These are phyloP conservation scores for Ephestia elutella DNA, from an alignment of 1,140 invertebrate genomes.

Conservation along the genomic window DNA sequence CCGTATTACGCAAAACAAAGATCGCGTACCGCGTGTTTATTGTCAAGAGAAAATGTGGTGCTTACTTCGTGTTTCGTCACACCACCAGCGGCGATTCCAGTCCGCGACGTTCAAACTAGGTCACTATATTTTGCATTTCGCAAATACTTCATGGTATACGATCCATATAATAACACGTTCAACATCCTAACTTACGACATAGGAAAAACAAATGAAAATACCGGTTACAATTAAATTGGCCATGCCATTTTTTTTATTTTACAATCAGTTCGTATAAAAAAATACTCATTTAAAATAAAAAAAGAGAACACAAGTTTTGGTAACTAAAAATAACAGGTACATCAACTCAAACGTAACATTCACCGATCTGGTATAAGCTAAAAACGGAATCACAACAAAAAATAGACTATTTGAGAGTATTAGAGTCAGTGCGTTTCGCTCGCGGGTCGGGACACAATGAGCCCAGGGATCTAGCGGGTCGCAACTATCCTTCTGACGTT, in stretches of 20 bases:
- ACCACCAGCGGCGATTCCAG: constrained; percentile 40
- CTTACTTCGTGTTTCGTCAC: constrained; percentile 37
- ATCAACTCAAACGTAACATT: constrained; percentile 64
- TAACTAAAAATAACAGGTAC: constrained; percentile 67
- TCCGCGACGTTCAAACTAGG: constrained; percentile 51
- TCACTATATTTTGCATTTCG: constrained; percentile 58
- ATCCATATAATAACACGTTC: constrained; percentile 30
- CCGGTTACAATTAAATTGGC: constrained; percentile 34
- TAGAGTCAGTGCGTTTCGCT: constrained; percentile 46
- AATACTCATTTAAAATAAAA: constrained; percentile 14
- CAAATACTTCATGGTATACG: constrained; percentile 33
- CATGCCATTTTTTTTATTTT: constrained; percentile 48
- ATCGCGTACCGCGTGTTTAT: constrained; percentile 37
- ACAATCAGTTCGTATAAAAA: constrained; percentile 35
- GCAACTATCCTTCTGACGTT: constrained; percentile 44
- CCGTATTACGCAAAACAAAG: constrained; percentile 50
- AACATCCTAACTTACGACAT: constrained; percentile 13
- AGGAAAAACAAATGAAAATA: constrained; percentile 26
- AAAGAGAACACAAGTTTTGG: constrained; percentile 30
- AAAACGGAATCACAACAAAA: constrained; percentile 53
- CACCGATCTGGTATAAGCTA: constrained; percentile 44
- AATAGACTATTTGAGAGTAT: constrained; percentile 47
- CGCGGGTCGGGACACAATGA: constrained; percentile 33
- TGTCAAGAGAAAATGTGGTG: constrained; percentile 39
- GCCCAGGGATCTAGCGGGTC: constrained; percentile 38